phyloP scores from a whole-genome alignment of 2,797 vertebrate genomes.

The Falco cherrug region DNA sequence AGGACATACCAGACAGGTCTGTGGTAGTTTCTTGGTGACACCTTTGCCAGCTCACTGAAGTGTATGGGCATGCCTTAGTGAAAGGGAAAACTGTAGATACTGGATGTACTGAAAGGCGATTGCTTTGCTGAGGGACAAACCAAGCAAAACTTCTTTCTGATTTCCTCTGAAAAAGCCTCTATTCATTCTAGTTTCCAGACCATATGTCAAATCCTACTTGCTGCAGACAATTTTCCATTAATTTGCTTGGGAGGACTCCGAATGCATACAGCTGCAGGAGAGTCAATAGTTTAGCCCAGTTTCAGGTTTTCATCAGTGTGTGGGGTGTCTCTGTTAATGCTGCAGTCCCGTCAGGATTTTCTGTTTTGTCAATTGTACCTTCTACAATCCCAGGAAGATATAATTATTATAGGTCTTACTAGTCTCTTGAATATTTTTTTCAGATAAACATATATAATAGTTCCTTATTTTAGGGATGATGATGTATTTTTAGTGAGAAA shows the following conservation, averaged over 20 bases:
- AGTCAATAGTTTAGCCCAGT: not conserved
- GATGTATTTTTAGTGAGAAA: not conserved
- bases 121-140: not conserved
- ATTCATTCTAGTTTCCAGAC: constrained; percentile 15
- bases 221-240: not conserved
- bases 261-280: not conserved
- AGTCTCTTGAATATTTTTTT: not conserved
- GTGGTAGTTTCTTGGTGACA: not conserved
- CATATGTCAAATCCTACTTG: not conserved
- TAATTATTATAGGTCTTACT: not conserved
- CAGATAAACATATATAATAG: not conserved
- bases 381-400: not conserved
- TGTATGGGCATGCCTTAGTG: not conserved
- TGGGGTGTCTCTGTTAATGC: not conserved
- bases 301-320: not conserved
- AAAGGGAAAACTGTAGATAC: not conserved
- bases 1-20: not conserved
- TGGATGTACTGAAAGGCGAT: not conserved
- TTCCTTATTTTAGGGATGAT: not conserved
- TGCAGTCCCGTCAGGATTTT: not conserved
- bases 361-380: not conserved
- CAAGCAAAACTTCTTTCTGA: not conserved
- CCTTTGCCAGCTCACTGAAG: not conserved
- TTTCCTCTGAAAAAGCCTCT: not conserved
- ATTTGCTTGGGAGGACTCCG: not conserved